A percentile compares a stretch with the other conserved stretches of the same genome.
Conservation (phyloP, 2,797 vertebrate species). For the Potorous gilbertii region DNA sequence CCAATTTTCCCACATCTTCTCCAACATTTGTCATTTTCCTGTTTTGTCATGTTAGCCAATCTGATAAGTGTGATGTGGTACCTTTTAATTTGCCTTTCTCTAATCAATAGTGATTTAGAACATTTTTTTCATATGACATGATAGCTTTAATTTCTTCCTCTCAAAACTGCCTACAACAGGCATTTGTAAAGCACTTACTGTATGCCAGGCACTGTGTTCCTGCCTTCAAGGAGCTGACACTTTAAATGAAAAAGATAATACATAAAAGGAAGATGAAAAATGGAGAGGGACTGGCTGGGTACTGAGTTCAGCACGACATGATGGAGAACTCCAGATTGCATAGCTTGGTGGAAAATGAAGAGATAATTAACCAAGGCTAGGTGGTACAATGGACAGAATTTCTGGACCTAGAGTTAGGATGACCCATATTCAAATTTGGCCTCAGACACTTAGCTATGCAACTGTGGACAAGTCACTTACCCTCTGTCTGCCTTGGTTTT, state of each 20-base stretch:
- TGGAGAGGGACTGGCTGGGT: neutral
- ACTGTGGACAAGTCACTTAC: no score
- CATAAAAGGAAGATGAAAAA: neutral
- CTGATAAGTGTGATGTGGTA: no score
- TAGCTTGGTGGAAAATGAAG: neutral
- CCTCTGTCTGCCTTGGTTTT: neutral
- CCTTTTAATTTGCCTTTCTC: no score
- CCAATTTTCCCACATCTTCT: no score
- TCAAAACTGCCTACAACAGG: neutral
- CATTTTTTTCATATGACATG: no score
- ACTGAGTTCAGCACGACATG: neutral
- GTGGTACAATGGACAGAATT: neutral
- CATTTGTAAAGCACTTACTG: neutral
- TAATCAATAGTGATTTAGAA: no score
- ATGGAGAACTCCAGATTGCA: neutral
- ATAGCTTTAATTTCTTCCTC: no score
- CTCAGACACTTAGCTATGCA: neutral
- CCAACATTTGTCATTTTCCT: no score
- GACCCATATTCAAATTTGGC: neutral
- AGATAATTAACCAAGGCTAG: neutral
- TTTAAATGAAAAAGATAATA: neutral
- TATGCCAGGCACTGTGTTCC: neutral
- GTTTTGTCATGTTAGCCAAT: no score
- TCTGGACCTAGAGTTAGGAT: neutral
- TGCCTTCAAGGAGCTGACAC: neutral